Percentiles rank a stretch among this genome's conserved stretches.
Conservation (phyloP, 1,140 invertebrate species). For the Sarcophaga peregrina region DNA sequence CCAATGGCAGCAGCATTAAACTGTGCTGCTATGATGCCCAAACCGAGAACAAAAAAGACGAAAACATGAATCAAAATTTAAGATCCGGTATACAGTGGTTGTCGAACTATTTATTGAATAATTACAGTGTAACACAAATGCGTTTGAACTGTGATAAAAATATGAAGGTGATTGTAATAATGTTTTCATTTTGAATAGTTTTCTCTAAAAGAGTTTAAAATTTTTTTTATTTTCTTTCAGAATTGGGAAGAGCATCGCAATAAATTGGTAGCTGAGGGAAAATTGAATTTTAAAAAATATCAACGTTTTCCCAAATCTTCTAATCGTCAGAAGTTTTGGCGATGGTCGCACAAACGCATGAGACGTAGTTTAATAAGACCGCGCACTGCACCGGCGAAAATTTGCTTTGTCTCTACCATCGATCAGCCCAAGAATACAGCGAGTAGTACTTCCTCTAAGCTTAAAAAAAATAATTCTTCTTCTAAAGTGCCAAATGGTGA, state of each 20-base stretch:
- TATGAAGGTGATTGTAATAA: conserved; percentile 50
- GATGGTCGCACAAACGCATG: conserved; percentile 25
- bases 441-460: neutral
- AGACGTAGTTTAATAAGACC: conserved; percentile 37
- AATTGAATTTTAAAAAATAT: conserved; percentile 31
- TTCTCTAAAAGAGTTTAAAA: neutral
- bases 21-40: conserved; percentile 49
- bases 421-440: neutral
- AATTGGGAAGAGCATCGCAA: conserved; percentile 41
- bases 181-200: neutral
- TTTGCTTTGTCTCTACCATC: conserved; percentile 2
- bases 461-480: neutral
- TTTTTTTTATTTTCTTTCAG: conserved; percentile 11
- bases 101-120: conserved; percentile 48
- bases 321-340: conserved; percentile 25
- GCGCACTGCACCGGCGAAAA: conserved; percentile 41
- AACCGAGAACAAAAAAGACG: neutral
- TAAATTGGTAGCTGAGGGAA: conserved; percentile 34
- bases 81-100: conserved; percentile 51
- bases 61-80: conserved; percentile 12
- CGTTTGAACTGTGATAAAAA: conserved; percentile 57
- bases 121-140: conserved; percentile 45
- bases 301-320: conserved; percentile 38
- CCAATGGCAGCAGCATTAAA: conserved; percentile 50
- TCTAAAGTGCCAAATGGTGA: conserved; percentile 43